phyloP scores from a whole-genome alignment of 2,113 vertebrate species.

The Calyptommatus sinebrachiatus region DNA sequence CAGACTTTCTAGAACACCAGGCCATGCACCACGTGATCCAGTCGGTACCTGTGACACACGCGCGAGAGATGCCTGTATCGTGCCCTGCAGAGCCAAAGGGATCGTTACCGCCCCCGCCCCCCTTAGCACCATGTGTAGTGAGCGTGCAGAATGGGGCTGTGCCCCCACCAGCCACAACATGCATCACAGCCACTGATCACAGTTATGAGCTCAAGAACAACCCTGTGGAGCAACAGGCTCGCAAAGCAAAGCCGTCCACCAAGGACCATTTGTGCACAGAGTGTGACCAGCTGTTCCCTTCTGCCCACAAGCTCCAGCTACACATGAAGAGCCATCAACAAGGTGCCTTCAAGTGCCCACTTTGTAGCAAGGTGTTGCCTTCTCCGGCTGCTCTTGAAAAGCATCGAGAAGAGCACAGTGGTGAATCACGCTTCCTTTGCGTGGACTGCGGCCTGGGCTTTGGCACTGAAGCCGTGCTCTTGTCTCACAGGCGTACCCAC shows the following conservation, averaged over 20 bases:
- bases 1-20: slow-evolving; percentile 69
- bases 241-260: background rate
- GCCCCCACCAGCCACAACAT: background rate
- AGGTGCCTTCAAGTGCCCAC: slow-evolving; percentile 64
- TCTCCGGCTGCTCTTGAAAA: slow-evolving; percentile 62
- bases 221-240: background rate
- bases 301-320: slow-evolving; percentile 50
- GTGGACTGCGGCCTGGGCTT: slow-evolving; percentile 88
- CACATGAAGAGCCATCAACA: slow-evolving; percentile 62
- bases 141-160: slow-evolving; percentile 18
- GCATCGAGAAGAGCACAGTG: slow-evolving; percentile 64
- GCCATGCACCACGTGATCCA: slow-evolving; percentile 57
- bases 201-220: slow-evolving; percentile 59
- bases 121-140: background rate
- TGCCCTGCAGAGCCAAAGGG: slow-evolving; percentile 27
- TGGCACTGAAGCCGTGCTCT: slow-evolving; percentile 80
- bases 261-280: slow-evolving; percentile 57
- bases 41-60: background rate
- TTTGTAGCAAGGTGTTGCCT: slow-evolving; percentile 66
- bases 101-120: background rate
- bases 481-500: slow-evolving; percentile 82
- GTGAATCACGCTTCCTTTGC: slow-evolving; percentile 78
- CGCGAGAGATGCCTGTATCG: slow-evolving; percentile 13
- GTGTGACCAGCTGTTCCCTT: slow-evolving; percentile 58
- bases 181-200: slow-evolving; percentile 53